A percentile compares a stretch with the other conserved stretches of the same genome.
Evolutionary conservation across 2,113 vertebrate species (phyloP).

Genomic region (Solenodon paradoxus): DNA sequence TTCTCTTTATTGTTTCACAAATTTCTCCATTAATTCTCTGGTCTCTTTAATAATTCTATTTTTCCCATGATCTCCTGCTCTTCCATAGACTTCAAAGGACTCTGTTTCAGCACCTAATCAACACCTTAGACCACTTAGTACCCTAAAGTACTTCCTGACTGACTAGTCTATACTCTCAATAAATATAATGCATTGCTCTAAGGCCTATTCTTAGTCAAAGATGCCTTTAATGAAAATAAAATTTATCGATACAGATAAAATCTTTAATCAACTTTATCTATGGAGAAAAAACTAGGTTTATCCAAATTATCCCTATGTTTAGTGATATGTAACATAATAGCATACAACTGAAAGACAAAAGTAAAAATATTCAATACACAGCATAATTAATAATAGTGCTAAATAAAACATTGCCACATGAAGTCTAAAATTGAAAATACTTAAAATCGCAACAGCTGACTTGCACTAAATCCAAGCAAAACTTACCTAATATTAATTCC

Average conservation of each 20-base stretch:
- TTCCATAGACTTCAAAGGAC: too few species aligned
- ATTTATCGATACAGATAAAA: slow-evolving; percentile 14
- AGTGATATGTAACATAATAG: not conserved
- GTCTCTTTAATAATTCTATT: not conserved
- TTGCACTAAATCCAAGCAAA: slow-evolving; percentile 35
- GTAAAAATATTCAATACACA: not conserved
- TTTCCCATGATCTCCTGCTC: too few species aligned
- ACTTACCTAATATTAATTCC: slow-evolving; percentile 60
- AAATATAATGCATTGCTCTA: not conserved
- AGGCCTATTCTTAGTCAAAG: not conserved
- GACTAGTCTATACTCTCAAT: not conserved
- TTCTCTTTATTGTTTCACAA: not conserved
- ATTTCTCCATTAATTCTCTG: not conserved
- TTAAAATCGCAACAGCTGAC: not conserved
- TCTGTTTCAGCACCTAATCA: not conserved
- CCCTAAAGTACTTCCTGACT: not conserved
- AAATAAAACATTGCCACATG: not conserved
- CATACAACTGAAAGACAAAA: not conserved
- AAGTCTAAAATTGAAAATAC: slow-evolving; percentile 49
- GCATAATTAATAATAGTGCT: not conserved
- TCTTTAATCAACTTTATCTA: not conserved
- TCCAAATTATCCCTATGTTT: not conserved
- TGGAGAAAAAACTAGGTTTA: not conserved
- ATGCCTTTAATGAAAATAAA: not conserved
- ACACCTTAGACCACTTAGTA: not conserved